Percentiles rank a stretch among this genome's conserved stretches.
phyloP scores from a whole-genome alignment of 2,113 vertebrate species.

The Eonycteris spelaea region DNA sequence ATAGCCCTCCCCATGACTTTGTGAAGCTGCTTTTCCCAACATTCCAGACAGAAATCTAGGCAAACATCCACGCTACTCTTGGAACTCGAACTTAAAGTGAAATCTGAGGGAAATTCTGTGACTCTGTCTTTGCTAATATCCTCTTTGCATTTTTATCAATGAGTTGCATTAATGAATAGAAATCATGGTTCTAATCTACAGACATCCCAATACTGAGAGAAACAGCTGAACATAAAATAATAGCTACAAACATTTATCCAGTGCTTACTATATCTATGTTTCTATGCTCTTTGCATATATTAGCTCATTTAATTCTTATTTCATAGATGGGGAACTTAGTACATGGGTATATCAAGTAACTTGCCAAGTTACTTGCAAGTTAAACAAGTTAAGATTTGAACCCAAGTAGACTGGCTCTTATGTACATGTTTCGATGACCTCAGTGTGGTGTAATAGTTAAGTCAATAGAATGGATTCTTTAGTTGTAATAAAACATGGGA shows the following conservation, averaged over 20 bases:
- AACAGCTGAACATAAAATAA: background rate
- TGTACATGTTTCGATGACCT: background rate
- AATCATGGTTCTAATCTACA: background rate
- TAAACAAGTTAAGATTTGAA: slow-evolving; percentile 9
- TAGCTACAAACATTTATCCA: background rate
- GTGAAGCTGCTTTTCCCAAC: background rate
- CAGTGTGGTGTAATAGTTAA: background rate
- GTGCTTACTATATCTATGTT: background rate
- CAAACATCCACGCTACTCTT: background rate
- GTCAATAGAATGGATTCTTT: background rate
- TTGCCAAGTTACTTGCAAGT: background rate
- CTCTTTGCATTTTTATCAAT: slow-evolving; percentile 13
- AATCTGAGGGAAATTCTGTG: background rate
- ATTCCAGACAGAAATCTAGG: background rate
- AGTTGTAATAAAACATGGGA: background rate
- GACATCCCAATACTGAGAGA: background rate
- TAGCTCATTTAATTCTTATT: background rate
- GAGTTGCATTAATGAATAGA: background rate
- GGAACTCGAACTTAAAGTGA: background rate
- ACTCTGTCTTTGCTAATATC: background rate
- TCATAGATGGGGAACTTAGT: background rate
- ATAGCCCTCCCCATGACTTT: background rate
- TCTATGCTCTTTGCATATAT: background rate
- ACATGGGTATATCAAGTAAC: background rate
- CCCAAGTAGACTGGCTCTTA: background rate